These are phyloP conservation scores for Colletes collaris DNA, from an alignment of 2,888 invertebrate genomes.

Conservation along the genomic window DNA sequence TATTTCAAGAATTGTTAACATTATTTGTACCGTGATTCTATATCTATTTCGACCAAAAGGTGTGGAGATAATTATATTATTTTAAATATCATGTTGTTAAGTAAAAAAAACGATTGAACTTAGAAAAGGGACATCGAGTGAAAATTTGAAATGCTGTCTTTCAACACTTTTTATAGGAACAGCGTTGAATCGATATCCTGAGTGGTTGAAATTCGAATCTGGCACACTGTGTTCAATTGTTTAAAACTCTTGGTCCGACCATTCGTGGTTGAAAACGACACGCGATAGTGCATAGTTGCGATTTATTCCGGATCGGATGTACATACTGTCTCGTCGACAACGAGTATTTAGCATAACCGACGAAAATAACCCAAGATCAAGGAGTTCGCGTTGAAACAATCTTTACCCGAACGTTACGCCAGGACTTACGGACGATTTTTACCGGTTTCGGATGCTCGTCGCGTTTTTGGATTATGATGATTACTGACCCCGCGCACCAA, in stretches of 20 bases:
- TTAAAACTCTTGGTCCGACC: background rate
- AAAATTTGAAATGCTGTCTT: too few species aligned
- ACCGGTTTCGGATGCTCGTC: constrained; percentile 51
- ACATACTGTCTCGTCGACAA: constrained; percentile 4
- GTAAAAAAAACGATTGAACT: too few species aligned
- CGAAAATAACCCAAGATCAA: constrained; percentile 51
- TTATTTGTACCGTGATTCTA: too few species aligned
- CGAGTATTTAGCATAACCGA: constrained; percentile 34
- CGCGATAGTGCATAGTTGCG: background rate
- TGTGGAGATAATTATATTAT: too few species aligned
- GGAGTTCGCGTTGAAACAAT: constrained; percentile 32
- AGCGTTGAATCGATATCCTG: too few species aligned
- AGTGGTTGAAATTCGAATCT: too few species aligned
- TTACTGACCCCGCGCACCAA: constrained; percentile 67
- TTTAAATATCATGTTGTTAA: too few species aligned
- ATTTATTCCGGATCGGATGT: constrained; percentile 25
- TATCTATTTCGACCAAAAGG: too few species aligned
- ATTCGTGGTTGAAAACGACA: background rate
- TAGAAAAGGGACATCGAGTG: too few species aligned
- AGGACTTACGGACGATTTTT: constrained; percentile 34
- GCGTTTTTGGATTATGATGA: constrained; percentile 63
- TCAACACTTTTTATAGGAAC: too few species aligned
- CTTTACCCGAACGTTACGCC: constrained; percentile 19
- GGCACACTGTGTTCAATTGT: too few species aligned
- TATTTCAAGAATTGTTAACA: too few species aligned